A percentile compares a stretch with the other conserved stretches of the same genome.
Evolutionary conservation across 2,113 vertebrate species (phyloP).

Genomic region (Sorex araneus): DNA sequence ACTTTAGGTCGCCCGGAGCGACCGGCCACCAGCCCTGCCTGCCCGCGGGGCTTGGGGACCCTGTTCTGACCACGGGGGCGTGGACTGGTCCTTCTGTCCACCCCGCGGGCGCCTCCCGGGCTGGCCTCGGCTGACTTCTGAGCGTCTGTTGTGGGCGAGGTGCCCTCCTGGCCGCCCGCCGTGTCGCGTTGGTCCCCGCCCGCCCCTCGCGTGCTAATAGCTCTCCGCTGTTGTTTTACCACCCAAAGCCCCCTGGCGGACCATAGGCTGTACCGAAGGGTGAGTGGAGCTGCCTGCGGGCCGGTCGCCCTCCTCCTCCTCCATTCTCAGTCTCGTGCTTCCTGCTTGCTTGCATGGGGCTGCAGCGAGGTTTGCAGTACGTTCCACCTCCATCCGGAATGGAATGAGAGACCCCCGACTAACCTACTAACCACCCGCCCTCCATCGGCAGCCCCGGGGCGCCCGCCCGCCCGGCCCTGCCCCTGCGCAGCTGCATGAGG

Average conservation of each 20-base stretch:
- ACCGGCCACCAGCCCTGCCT: no score
- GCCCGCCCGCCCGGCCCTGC: slow-evolving; percentile 84
- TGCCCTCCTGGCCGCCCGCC: slow-evolving; percentile 52
- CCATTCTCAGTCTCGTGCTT: slow-evolving; percentile 91
- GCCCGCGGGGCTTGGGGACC: no score
- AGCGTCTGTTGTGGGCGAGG: no score
- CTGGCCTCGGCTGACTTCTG: no score
- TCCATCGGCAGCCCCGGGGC: slow-evolving; percentile 71
- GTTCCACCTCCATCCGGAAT: slow-evolving; percentile 90
- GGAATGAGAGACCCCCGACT: slow-evolving; percentile 85
- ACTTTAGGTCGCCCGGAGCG: no score
- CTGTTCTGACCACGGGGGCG: no score
- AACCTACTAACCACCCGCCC: slow-evolving; percentile 90
- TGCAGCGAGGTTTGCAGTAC: slow-evolving; percentile 90
- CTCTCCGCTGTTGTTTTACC: slow-evolving; percentile 99
- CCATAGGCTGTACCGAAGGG: slow-evolving; percentile 99
- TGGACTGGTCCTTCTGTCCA: no score
- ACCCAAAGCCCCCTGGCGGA: slow-evolving; percentile 99
- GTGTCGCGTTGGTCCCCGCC: slow-evolving; percentile 83
- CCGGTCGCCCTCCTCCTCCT: slow-evolving; percentile 89
- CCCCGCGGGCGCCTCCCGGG: no score
- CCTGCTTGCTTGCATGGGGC: slow-evolving; percentile 99
- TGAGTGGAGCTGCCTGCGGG: slow-evolving; percentile 99
- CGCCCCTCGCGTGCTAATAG: slow-evolving; percentile 96
- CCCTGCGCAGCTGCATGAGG: slow-evolving; percentile 87